phyloP scores from a whole-genome alignment of 2,113 vertebrate genomes.

The Glaucomys volans region DNA sequence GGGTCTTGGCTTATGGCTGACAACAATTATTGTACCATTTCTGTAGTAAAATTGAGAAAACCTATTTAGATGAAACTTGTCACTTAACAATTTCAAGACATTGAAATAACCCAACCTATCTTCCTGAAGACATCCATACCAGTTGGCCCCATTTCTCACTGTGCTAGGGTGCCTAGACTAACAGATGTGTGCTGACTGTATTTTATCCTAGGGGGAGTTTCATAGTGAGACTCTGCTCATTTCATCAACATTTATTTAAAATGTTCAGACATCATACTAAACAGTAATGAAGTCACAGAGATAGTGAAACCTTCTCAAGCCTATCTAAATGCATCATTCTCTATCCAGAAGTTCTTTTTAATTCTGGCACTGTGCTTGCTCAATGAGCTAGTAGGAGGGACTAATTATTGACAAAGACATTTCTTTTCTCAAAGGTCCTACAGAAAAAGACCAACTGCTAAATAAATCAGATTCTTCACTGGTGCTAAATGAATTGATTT shows the following conservation, averaged over 20 bases:
- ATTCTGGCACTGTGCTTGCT: neutral
- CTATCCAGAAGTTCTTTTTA: neutral
- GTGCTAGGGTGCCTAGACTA: neutral
- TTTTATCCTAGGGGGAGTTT: neutral
- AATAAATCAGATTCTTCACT: neutral
- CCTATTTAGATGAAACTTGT: neutral
- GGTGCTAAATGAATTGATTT: neutral
- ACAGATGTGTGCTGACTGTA: neutral
- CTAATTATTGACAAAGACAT: neutral
- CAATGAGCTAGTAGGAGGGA: neutral
- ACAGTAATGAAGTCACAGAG: neutral
- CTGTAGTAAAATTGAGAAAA: neutral
- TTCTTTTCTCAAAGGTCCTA: constrained; percentile 29
- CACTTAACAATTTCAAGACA: neutral
- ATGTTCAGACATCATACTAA: neutral
- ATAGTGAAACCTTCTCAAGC: neutral
- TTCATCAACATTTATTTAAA: neutral
- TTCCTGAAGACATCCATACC: neutral
- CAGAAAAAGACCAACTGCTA: constrained; percentile 20
- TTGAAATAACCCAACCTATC: neutral
- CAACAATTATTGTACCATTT: neutral
- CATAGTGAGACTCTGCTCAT: neutral
- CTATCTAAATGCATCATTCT: neutral
- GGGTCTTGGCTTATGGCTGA: neutral
- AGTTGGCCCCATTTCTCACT: neutral